Percentiles rank a stretch among this genome's conserved stretches.
Evolutionary conservation across 1,140 invertebrate genomes (phyloP).

Genomic region (Monochamus saltuarius): DNA sequence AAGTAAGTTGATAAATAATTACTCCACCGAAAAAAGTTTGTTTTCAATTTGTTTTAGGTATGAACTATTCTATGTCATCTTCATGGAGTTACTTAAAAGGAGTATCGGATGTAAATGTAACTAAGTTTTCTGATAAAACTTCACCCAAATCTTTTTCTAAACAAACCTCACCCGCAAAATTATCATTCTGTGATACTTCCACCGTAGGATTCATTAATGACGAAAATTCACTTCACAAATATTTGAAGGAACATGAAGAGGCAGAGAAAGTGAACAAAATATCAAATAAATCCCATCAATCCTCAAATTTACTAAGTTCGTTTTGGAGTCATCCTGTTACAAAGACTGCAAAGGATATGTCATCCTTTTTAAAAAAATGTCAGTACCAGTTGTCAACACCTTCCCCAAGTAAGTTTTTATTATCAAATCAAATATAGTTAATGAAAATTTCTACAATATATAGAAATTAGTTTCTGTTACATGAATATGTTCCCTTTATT

Average conservation of each 20-base stretch:
- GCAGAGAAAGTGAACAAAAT: conserved; percentile 34
- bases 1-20: conserved; percentile 31
- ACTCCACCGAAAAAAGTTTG: conserved; percentile 6
- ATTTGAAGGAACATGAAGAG: conserved; percentile 49
- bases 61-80: conserved; percentile 43
- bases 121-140: conserved; percentile 39
- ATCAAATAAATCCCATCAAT: conserved; percentile 27
- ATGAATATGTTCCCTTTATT: no score
- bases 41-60: conserved; percentile 29
- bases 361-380: conserved; percentile 55
- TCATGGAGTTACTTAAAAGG: conserved; percentile 39
- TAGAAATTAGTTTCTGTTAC: no score
- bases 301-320: conserved; percentile 51
- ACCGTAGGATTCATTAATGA: conserved; percentile 53
- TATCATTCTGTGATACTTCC: conserved; percentile 43
- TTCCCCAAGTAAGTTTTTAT: conserved; percentile 50
- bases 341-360: conserved; percentile 56
- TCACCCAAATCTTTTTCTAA: conserved; percentile 33
- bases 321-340: conserved; percentile 62
- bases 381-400: conserved; percentile 60
- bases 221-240: conserved; percentile 51
- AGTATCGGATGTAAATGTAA: conserved; percentile 19
- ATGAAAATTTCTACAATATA: not conserved
- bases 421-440: not conserved
- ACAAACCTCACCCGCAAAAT: conserved; percentile 35